Percentiles rank a stretch among this genome's conserved stretches.
Conservation (phyloP, 2,113 vertebrate species). For the Callipepla californica region DNA sequence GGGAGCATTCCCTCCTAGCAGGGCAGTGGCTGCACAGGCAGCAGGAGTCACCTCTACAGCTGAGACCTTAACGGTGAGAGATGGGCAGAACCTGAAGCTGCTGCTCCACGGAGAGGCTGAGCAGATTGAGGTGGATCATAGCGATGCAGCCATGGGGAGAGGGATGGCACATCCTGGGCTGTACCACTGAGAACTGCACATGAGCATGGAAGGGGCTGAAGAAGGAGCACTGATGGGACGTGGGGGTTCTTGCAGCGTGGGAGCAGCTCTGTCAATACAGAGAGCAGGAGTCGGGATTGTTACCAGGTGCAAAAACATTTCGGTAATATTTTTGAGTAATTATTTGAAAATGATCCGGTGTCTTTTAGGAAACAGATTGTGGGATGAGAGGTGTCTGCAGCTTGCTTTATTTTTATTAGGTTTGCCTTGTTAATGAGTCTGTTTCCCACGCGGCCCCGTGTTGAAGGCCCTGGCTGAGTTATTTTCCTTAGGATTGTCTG, state of each 20-base stretch:
- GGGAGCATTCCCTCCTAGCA: background rate
- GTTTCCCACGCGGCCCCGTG: background rate
- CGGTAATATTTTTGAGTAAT: conserved; percentile 5
- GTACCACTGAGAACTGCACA: background rate
- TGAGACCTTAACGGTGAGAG: fast-evolving
- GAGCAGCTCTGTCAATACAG: background rate
- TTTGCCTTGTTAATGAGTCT: background rate
- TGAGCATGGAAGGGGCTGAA: background rate
- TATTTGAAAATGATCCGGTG: background rate
- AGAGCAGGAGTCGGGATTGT: background rate
- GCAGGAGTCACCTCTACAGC: background rate
- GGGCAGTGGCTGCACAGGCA: fast-evolving
- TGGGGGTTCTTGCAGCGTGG: background rate
- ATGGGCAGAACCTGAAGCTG: background rate
- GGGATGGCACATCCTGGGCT: fast-evolving
- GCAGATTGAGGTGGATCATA: fast-evolving
- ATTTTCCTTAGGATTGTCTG: background rate
- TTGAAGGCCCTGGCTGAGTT: background rate
- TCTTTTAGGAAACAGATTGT: background rate
- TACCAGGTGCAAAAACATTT: conserved; percentile 60
- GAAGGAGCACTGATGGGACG: background rate
- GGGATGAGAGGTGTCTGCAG: conserved; percentile 19
- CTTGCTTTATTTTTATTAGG: background rate
- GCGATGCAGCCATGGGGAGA: fast-evolving
- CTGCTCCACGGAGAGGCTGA: fast-evolving